These are phyloP conservation scores for Melipona bicolor DNA, from an alignment of 2,888 invertebrate species.

Conservation along the genomic window DNA sequence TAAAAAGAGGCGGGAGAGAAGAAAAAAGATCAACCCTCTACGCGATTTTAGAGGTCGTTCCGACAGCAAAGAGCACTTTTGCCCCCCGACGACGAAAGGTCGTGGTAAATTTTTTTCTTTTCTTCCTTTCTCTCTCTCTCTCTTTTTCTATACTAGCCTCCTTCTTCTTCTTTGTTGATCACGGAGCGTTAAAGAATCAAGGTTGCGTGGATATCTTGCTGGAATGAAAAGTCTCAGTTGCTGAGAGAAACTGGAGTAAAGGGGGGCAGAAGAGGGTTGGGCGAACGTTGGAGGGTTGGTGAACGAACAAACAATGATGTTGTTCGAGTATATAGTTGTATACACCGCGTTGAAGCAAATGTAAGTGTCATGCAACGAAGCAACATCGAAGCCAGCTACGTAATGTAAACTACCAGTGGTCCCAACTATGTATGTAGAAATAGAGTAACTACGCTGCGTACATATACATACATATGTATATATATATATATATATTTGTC, in stretches of 20 bases:
- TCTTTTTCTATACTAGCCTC: not conserved
- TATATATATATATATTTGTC: not conserved
- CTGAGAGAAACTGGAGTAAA: slow-evolving; percentile 15
- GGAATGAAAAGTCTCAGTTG: slow-evolving; percentile 51
- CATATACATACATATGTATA: not conserved
- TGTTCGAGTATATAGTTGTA: slow-evolving; percentile 38
- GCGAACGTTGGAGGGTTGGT: not conserved
- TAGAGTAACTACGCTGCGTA: not conserved
- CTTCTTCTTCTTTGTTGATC: slow-evolving; percentile 19
- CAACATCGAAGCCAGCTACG: slow-evolving; percentile 52
- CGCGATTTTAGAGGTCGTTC: slow-evolving; percentile 29
- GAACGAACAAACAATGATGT: slow-evolving; percentile 33
- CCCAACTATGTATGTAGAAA: slow-evolving; percentile 4
- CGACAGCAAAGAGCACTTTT: slow-evolving; percentile 40
- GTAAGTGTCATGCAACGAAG: slow-evolving; percentile 52
- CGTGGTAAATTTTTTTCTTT: slow-evolving; percentile 27
- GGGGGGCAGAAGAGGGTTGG: not conserved
- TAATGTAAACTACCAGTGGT: slow-evolving; percentile 7
- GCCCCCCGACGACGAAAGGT: slow-evolving; percentile 32
- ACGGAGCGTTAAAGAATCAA: slow-evolving; percentile 50
- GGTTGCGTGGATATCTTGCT: slow-evolving; percentile 44
- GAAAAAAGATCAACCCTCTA: slow-evolving; percentile 41
- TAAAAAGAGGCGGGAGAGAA: not conserved
- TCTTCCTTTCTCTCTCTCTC: not conserved
- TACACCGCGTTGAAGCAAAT: slow-evolving; percentile 33